Evolutionary conservation across 1,140 invertebrate species (phyloP), one percentile per base, ranked within the genome.

Genomic region (Pristionchus pacificus): DNA sequence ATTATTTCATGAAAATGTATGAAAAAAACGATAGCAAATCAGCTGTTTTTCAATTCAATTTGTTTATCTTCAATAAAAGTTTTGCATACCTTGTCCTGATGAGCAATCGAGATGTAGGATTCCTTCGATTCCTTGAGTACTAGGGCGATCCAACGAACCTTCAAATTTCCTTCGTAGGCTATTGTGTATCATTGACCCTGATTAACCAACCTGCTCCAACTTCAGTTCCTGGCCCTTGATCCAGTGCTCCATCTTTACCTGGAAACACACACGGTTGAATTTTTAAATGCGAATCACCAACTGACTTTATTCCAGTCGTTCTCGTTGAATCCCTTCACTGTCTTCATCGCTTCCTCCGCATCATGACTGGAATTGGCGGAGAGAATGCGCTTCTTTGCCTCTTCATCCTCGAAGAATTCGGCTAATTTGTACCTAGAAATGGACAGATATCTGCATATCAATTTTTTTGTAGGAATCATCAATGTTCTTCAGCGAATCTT

Each of bases 401-500:
- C 78, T 19, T 69, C 28, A 32, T 80, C 79, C 2, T 64, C 72
- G 65, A 80, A 80, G 15, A 62, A 33, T 27, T 80, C 80, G 14
- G 79, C 79, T 71, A 80, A 80, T 65, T 82, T 81, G 60, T 82
- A 82, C 79, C 79, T 74, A 30, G n/a, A 60, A 72, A 72, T 14
- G 13, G 25, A 14, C 59, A 72, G n/a, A n/a, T n/a, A n/a, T n/a
- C n/a, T n/a, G n/a, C n/a, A n/a, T n/a, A n/a, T n/a, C n/a, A 57
- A 19, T 57, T 19, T 63, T n/a, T 19, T 19, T 19, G 49, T 19
- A 25, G 19, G 27, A n/a, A 63, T 15, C 15, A 57, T n/a, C 55
- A 57, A 57, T 19, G 55, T n/a, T n/a, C n/a, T n/a, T n/a, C n/a
- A n/a, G n/a, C 55, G n/a, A 19, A 57, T 57, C 19, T 57, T 57